A percentile compares a stretch with the other conserved stretches of the same genome.
Conservation (phyloP, 2,797 vertebrate species). For the Microhierax caerulescens region DNA sequence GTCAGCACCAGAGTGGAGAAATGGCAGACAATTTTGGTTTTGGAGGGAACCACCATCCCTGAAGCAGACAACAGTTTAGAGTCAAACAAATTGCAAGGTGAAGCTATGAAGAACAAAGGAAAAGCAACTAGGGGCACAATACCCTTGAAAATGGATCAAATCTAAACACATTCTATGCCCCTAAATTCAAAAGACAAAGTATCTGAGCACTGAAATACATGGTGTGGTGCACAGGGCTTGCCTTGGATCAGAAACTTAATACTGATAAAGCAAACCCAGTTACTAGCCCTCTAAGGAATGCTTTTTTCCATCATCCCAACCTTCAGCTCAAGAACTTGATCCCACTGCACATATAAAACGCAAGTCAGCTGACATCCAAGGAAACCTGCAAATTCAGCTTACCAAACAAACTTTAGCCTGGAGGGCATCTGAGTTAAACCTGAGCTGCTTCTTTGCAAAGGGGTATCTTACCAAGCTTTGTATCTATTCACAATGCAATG, state of each 20-base stretch:
- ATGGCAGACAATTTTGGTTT: slow-evolving; percentile 97
- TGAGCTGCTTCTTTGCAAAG: background rate
- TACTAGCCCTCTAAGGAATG: background rate
- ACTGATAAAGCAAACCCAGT: background rate
- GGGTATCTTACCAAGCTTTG: background rate
- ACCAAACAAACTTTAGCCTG: background rate
- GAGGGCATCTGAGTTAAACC: background rate
- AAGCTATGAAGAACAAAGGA: background rate
- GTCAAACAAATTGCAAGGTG: background rate
- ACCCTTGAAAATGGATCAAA: background rate
- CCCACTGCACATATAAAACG: background rate
- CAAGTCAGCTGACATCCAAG: background rate
- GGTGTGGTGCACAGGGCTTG: background rate
- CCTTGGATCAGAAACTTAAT: background rate
- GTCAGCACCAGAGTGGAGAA: slow-evolving; percentile 97
- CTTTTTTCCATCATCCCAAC: background rate
- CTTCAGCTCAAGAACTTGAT: background rate
- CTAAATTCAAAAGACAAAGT: background rate
- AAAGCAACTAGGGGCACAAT: background rate
- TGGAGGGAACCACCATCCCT: slow-evolving; percentile 96
- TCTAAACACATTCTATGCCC: background rate
- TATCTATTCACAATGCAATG: background rate
- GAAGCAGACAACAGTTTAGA: slow-evolving; percentile 55
- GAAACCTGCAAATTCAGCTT: background rate
- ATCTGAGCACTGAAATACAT: background rate